Evolutionary conservation across 1,140 invertebrate genomes (phyloP).

Genomic region (Lanistes nyassanus): DNA sequence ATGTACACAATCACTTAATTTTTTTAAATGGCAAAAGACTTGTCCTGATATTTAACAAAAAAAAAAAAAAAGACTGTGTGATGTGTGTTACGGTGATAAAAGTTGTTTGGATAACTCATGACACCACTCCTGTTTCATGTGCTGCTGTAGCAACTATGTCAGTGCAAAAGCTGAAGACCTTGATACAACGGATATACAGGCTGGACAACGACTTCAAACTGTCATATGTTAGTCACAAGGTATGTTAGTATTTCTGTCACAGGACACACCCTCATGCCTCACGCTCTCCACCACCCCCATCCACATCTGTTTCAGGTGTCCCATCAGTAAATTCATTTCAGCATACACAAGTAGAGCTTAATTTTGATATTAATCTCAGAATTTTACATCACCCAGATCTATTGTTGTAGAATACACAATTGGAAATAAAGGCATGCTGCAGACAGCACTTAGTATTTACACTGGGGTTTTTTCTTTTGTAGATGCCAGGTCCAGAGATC

Average conservation of each 20-base stretch:
- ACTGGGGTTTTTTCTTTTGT: constrained; percentile 52
- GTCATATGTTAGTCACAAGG: constrained; percentile 71
- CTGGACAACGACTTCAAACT: constrained; percentile 69
- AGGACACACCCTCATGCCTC: not conserved
- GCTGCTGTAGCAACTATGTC: constrained; percentile 76
- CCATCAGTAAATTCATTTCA: not conserved
- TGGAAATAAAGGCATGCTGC: constrained; percentile 19
- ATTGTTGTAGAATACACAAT: not conserved
- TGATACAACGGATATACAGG: constrained; percentile 78
- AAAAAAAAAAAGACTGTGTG: too few species aligned
- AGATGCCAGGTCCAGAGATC: constrained; percentile 75
- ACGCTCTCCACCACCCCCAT: too few species aligned
- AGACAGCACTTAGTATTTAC: constrained; percentile 12
- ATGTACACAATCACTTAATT: not conserved
- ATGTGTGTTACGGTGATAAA: too few species aligned
- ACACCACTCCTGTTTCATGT: constrained; percentile 53
- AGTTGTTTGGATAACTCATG: not conserved
- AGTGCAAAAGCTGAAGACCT: constrained; percentile 82
- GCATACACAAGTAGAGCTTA: not conserved
- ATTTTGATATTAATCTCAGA: not conserved
- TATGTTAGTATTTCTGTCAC: constrained; percentile 43
- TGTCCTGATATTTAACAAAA: not conserved
- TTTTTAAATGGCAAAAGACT: not conserved
- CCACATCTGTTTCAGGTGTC: not conserved
- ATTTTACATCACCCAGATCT: not conserved